phyloP scores from a whole-genome alignment of 37 sponge, comb jelly and placozoan genomes.

The Theonella swinhoei region DNA sequence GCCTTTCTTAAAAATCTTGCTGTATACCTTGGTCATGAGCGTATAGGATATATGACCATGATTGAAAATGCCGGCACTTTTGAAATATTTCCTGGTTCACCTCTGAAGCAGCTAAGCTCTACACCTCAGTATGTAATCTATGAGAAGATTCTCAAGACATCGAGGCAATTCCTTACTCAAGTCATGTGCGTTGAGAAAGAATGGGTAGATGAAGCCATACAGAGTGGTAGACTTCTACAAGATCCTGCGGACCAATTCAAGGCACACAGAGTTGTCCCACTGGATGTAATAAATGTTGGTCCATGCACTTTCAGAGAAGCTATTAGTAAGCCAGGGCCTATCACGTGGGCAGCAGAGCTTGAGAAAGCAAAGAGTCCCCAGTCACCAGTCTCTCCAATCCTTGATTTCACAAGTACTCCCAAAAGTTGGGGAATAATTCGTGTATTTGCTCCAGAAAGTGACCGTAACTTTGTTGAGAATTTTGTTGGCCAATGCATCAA shows the following conservation, averaged over 20 bases:
- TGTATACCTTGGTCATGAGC: slow-evolving; percentile 58
- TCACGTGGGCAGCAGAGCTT: neutral
- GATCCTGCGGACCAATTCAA: slow-evolving; percentile 13
- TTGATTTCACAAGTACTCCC: neutral
- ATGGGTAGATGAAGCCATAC: slow-evolving; percentile 72
- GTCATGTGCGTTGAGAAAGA: slow-evolving; percentile 64
- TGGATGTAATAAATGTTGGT: neutral
- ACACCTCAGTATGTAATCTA: slow-evolving; percentile 50
- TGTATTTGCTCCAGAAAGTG: neutral
- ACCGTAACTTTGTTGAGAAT: neutral
- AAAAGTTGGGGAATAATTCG: neutral
- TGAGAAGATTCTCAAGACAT: slow-evolving; percentile 72
- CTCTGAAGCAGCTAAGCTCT: slow-evolving; percentile 32
- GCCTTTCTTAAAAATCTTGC: slow-evolving; percentile 42
- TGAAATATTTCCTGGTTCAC: slow-evolving; percentile 54
- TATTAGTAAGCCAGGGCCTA: neutral
- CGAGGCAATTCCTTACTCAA: slow-evolving; percentile 64
- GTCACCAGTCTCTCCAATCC: too few species aligned
- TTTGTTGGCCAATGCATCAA: too few species aligned
- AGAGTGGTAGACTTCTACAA: slow-evolving; percentile 4
- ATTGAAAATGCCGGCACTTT: slow-evolving; percentile 12
- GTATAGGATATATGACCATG: slow-evolving; percentile 56
- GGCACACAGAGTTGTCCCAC: neutral
- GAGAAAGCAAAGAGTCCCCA: too few species aligned
- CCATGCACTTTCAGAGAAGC: neutral